phyloP scores from a whole-genome alignment of 2,797 vertebrate genomes.

The Sphenodon punctatus region DNA sequence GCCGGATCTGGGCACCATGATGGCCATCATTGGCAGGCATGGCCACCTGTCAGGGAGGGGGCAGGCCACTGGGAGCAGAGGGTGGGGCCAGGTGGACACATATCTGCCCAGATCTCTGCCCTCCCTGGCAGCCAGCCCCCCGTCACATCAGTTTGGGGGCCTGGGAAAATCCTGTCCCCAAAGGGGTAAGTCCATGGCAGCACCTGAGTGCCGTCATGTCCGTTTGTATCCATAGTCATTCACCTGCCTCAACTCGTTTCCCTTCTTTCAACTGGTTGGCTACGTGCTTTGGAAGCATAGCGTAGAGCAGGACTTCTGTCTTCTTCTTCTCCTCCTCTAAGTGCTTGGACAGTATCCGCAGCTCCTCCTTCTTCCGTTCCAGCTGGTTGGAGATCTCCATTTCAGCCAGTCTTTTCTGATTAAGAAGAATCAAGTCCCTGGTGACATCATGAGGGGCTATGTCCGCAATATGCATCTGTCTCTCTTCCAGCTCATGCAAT shows the following conservation, averaged over 20 bases:
- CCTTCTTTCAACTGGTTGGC: conserved; percentile 85
- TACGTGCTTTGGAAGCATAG: conserved; percentile 84
- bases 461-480: conserved; percentile 83
- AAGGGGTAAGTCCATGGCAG: too few species aligned
- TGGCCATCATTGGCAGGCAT: too few species aligned
- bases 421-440: conserved; percentile 82
- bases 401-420: conserved; percentile 82
- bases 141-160: too few species aligned
- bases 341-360: conserved; percentile 78
- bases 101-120: too few species aligned
- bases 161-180: too few species aligned
- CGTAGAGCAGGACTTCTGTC: conserved; percentile 81
- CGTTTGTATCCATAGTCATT: conserved; percentile 32
- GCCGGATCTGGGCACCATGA: too few species aligned
- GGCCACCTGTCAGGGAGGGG: too few species aligned
- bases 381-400: conserved; percentile 85
- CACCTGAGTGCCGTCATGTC: too few species aligned
- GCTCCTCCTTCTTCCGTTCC: conserved; percentile 84
- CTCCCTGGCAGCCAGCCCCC: too few species aligned
- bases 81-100: too few species aligned
- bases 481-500: conserved; percentile 80
- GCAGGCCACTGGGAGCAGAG: too few species aligned
- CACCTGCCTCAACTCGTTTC: conserved; percentile 83
- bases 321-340: conserved; percentile 83
- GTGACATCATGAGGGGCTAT: conserved; percentile 83